A percentile compares a stretch with the other conserved stretches of the same genome.
Conservation (phyloP, 2,113 vertebrate species). For the Trogon surrucura region DNA sequence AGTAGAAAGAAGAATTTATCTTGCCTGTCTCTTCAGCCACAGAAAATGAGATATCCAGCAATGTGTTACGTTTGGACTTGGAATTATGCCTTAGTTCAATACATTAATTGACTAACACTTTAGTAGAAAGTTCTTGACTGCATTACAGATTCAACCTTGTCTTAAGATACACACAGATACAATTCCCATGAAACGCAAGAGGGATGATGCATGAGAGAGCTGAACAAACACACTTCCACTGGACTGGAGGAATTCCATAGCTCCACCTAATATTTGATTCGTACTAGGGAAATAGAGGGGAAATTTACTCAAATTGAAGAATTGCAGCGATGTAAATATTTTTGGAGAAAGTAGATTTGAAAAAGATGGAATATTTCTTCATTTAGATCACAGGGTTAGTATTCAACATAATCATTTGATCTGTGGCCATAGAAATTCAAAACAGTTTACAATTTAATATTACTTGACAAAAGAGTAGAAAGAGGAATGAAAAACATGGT, state of each 20-base stretch:
- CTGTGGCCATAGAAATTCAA: background rate
- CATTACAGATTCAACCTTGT: background rate
- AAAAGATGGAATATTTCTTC: background rate
- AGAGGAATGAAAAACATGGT: accelerated
- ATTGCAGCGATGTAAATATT: background rate
- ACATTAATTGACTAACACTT: background rate
- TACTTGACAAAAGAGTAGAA: background rate
- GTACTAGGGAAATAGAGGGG: background rate
- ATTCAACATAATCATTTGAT: background rate
- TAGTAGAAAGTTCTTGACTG: background rate
- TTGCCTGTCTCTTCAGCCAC: background rate
- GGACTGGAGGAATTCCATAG: background rate
- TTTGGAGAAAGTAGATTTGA: background rate
- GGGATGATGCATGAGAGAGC: background rate
- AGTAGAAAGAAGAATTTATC: background rate
- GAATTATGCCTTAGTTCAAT: background rate
- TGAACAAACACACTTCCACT: background rate
- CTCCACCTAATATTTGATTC: background rate
- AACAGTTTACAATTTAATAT: background rate
- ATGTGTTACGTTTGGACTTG: background rate
- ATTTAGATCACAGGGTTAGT: background rate
- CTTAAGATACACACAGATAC: background rate
- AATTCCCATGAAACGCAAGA: background rate
- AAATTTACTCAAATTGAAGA: background rate
- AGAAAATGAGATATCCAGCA: background rate